Evolutionary conservation across 1,140 invertebrate genomes (phyloP), one percentile per base, ranked within the genome.

Genomic region (Cotesia vestalis): DNA sequence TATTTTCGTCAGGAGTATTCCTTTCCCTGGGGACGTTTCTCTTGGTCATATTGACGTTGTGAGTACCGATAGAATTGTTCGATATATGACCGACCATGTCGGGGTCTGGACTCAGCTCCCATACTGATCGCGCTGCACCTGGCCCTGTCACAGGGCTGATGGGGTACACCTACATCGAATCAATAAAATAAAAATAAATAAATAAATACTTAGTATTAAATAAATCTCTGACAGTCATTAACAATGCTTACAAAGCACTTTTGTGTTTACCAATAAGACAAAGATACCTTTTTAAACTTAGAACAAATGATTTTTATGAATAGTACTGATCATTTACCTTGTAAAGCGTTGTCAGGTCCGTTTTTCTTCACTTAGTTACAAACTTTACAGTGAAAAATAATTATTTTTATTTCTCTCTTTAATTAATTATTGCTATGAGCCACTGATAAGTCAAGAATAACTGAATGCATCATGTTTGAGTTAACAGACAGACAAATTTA

Each of bases 101-200:
- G 72, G 88, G 87, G 75, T 88, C 87, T 70, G 87, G 85, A 76
- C 87, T 88, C 86, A 94, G 87, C 82, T 93, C 93, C 93, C 93
- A 94, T 84, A 94, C 93, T 83, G 92, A 94, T 82, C 93, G 92
- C 80, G 93, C 94, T 80, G 92, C 92, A 88, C 94, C 93, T 84
- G 93, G 93, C 88, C 93, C 94, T 74, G 93, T 85, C 14, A 85
- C 80, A 81, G 86, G 86, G 83, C 85, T 87, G 68, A 86, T 84
- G 52, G 86, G 86, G 79, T 86, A 87, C 46, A 87, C 85, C 86
- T 87, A 53, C 11, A 5, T 12, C 9, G 38, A 38, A 53, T 36
- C 17, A 57, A 57, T 40, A 51, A 20, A 55, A 66, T 70, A 61
- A n/a, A 55, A 66, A 59, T 51, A 27, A 17, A 60, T 51, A 27